Percentiles rank a stretch among this genome's conserved stretches.
Conservation (phyloP, 1,140 invertebrate genomes). For the Wiebesia pumilae region DNA sequence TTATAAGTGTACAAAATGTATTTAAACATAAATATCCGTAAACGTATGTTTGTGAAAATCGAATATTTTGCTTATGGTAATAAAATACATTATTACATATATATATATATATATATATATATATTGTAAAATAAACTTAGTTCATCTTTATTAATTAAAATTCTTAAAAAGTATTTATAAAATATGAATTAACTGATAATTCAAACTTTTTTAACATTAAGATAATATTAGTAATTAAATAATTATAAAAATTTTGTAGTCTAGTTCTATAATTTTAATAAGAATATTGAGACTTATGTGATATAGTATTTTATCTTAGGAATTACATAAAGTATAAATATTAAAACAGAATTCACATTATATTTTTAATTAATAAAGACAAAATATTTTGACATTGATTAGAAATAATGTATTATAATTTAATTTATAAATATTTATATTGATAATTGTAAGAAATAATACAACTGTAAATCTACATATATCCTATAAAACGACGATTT, state of each 20-base stretch:
- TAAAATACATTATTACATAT: background rate
- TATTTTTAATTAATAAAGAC: conserved; percentile 17
- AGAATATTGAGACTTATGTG: too few relatives aligned
- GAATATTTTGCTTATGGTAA: background rate
- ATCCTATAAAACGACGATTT: conserved; percentile 47
- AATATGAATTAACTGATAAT: background rate
- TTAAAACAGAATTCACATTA: background rate
- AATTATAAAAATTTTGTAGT: background rate
- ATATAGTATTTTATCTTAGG: background rate
- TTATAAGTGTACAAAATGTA: background rate
- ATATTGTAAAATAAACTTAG: too few relatives aligned
- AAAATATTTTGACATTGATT: conserved; percentile 5
- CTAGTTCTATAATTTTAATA: too few relatives aligned
- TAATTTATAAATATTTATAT: conserved; percentile 56
- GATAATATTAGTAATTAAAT: background rate
- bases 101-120: too few relatives aligned
- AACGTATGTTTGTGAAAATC: background rate
- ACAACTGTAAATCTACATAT: conserved; percentile 55
- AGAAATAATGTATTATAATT: conserved; percentile 45
- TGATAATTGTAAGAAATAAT: conserved; percentile 56
- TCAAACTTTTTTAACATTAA: background rate
- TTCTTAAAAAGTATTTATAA: too few relatives aligned
- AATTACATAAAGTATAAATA: background rate
- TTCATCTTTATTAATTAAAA: too few relatives aligned
- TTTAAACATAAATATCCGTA: background rate